Base-by-base conservation (phyloP, 2,888 invertebrate species). In the Eurois occulta region DNA sequence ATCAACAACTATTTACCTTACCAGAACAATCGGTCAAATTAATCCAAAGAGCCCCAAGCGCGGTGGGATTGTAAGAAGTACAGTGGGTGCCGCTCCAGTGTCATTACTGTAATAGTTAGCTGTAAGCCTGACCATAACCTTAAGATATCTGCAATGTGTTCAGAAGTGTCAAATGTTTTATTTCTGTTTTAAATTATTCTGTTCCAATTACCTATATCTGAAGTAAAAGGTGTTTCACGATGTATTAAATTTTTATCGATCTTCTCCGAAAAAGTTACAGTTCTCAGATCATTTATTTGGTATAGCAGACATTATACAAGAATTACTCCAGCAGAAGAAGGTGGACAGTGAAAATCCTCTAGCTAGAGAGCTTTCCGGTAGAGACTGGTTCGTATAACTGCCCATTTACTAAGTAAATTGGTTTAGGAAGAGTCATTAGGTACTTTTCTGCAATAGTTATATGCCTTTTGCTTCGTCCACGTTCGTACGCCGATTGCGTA, bases 121-220 rank as follows among this genome's bases (percentile, higher is more conserved):
- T 38, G 32, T 35, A 69, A 72, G 35, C 13, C n/a, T n/a, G 48
- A 35, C 65, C 88, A 88, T 60, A 86, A 82, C 41, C 89, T 52
- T 78, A n/a, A 77, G 35, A 38, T n/a, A 69, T 38, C 13, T 55
- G 55, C 55, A 28, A 28, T 16, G 6, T 55, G 13, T 55, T 55
- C n/a, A 55, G 6, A 55, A 24, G n/a, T 13, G 13, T n/a, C 11
- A 24, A 52, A 52, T n/a, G n/a, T 32, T 10, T 18, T 24, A 24
- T 18, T 10, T 69, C 24, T 28, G 7, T 68, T 24, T 66, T 2
- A 32, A 52, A 52, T 52, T 3, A 52, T 52, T n/a, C 2, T 1
- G n/a, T n/a, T 13, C 13, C 1, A n/a, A 5, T 55, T n/a, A 55
- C 24, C 5, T 55, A n/a, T n/a, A n/a, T 55, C n/a, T 13, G n/a